A percentile compares a stretch with the other conserved stretches of the same genome.
Evolutionary conservation across 2,113 vertebrate species (phyloP).

Genomic region (Microtus richardsoni): DNA sequence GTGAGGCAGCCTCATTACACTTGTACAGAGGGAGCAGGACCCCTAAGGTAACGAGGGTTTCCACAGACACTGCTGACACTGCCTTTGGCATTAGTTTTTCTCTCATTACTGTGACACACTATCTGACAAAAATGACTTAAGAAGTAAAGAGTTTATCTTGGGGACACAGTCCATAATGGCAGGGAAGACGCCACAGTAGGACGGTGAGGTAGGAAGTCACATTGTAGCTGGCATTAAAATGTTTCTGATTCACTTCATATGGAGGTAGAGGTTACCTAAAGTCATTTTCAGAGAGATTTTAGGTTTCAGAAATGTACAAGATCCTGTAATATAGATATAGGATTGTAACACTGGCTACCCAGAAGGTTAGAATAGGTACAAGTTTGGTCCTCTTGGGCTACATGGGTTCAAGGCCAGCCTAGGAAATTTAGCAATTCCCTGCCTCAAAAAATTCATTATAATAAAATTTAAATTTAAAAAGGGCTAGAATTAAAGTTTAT

Average conservation of each 20-base stretch:
- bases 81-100: not conserved
- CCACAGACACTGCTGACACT: not conserved
- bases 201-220: not conserved
- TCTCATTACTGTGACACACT: not conserved
- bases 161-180: not conserved
- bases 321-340: not conserved
- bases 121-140: not conserved
- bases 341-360: not conserved
- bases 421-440: not conserved
- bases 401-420: not conserved
- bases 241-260: slow-evolving; percentile 28
- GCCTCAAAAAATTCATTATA: not conserved
- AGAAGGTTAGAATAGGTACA: not conserved
- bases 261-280: not conserved
- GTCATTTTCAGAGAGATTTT: slow-evolving; percentile 15
- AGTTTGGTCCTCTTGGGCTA: not conserved
- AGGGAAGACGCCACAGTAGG: not conserved
- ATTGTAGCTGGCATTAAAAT: not conserved
- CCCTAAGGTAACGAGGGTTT: not conserved
- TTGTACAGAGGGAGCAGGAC: not conserved
- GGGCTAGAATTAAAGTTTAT: not conserved
- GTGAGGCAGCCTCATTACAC: not conserved
- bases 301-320: slow-evolving; percentile 21
- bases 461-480: not conserved
- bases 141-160: not conserved